A percentile compares a stretch with the other conserved stretches of the same genome.
Conservation (phyloP, 2,888 invertebrate genomes). For the Drosophila barbarae region DNA sequence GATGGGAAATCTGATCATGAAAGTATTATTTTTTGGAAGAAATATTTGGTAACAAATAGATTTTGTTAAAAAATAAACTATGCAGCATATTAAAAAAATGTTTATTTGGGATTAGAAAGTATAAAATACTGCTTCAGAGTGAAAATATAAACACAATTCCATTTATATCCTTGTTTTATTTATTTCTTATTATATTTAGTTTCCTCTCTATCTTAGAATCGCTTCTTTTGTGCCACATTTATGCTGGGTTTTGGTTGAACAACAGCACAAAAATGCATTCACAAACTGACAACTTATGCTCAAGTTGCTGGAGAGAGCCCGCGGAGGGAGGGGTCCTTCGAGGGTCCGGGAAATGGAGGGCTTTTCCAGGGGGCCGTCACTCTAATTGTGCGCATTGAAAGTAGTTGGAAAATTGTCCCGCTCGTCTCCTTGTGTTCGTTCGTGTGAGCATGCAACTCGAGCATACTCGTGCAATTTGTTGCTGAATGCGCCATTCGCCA, state of each 20-base stretch:
- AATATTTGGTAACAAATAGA: too few species aligned
- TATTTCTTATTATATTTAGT: conserved; percentile 8
- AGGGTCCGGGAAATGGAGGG: conserved; percentile 1
- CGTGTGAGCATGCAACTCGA: conserved; percentile 55
- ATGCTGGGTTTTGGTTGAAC: conserved; percentile 19
- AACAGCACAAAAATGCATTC: conserved; percentile 25
- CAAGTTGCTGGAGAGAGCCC: conserved; percentile 22
- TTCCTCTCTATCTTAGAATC: background rate
- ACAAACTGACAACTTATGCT: conserved; percentile 30
- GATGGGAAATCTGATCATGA: fast-evolving
- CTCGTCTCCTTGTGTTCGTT: conserved; percentile 18
- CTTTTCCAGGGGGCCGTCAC: conserved; percentile 31
- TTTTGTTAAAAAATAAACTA: too few species aligned
- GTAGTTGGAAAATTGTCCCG: conserved; percentile 53
- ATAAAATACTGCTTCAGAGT: background rate
- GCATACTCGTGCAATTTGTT: conserved; percentile 64
- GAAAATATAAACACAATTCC: background rate
- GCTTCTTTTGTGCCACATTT: conserved; percentile 12
- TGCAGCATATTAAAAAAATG: too few species aligned
- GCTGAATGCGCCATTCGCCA: conserved; percentile 53
- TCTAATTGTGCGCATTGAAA: conserved; percentile 69
- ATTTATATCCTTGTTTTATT: background rate
- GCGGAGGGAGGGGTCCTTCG: background rate
- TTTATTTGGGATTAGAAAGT: background rate
- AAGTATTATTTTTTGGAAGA: background rate